phyloP scores from a whole-genome alignment of 2,888 invertebrate genomes.

The Apodemia hepburni region DNA sequence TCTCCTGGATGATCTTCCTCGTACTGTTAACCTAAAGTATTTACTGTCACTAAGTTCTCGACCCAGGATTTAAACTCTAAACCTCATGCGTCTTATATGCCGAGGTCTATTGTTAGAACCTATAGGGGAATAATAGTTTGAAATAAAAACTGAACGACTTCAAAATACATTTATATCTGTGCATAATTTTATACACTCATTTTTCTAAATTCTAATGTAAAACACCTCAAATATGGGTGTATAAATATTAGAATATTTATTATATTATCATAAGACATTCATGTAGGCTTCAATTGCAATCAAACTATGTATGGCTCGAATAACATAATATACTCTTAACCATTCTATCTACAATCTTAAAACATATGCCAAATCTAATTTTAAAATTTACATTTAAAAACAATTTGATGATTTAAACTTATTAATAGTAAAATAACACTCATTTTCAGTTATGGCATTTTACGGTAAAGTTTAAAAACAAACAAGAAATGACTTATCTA shows the following conservation, averaged over 20 bases:
- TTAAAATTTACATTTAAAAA: slow-evolving; percentile 18
- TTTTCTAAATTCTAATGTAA: slow-evolving; percentile 63
- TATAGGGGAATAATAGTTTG: slow-evolving; percentile 13
- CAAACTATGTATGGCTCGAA: slow-evolving; percentile 61
- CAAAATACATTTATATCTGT: slow-evolving; percentile 74
- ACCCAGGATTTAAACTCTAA: no score
- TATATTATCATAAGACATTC: slow-evolving; percentile 70
- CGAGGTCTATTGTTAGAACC: no score
- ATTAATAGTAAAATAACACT: not conserved
- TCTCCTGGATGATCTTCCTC: no score
- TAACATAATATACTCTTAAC: slow-evolving; percentile 46
- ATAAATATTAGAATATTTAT: slow-evolving; percentile 43
- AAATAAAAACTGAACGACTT: slow-evolving; percentile 40
- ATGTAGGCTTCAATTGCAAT: slow-evolving; percentile 60
- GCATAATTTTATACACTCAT: slow-evolving; percentile 67
- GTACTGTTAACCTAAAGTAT: no score
- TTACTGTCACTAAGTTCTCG: no score
- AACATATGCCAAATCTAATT: slow-evolving; percentile 15
- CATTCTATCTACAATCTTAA: slow-evolving; percentile 25
- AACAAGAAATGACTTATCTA: not conserved
- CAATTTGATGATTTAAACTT: not conserved
- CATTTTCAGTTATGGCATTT: slow-evolving; percentile 3
- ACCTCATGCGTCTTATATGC: no score
- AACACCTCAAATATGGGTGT: slow-evolving; percentile 61
- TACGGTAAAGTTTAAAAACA: not conserved